Base-by-base conservation (phyloP, 1,140 invertebrate species). In the Drosophila funebris region DNA sequence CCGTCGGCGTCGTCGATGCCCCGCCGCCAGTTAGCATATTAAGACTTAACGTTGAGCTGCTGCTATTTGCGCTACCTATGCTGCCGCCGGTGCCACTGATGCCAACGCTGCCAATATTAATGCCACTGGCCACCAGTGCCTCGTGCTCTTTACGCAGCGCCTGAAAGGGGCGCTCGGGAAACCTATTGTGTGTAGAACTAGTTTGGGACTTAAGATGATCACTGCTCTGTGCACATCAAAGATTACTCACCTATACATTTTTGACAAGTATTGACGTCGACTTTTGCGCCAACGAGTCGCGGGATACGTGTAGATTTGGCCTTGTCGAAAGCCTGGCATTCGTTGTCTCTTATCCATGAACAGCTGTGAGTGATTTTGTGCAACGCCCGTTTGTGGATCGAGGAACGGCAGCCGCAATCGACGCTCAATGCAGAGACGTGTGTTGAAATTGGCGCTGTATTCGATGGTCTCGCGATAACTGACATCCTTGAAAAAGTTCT, bases 221-320 rank as follows among this genome's bases (percentile, higher is more conserved):
- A 18, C 3, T 5, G 18, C 8, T 43, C 1, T 36, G 3, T 29
- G 8, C n/a, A n/a, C 5, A 50, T 50, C 4, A 56, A 36, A 14
- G 8, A 36, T 7, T 33, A 39, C 78, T 80, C 37, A 91, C 90
- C 88, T 73, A 76, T 91, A 92, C 90, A 91, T 91, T 75, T 92
- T 92, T 61, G 73, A 82, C 64, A 92, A 78, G 78, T 92, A 92
- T 52, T 92, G 91, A 3, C 91, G 83, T 2, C 91, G 90, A 53
- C 84, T 90, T 46, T 92, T 92, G 27, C 91, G 87, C 91, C 91
- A 92, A 41, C 91, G 74, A 11, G 89, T 76, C 27, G 91, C 84
- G 27, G 98, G 98, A 94, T 99, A 99, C 72, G 97, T 96, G 91
- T 99, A 99, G 14, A 99, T 95, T 92, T 99, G 98, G 16, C 97